Evolutionary conservation across 2,888 invertebrate genomes (phyloP).

Genomic region (Neocrepidodera transversa): DNA sequence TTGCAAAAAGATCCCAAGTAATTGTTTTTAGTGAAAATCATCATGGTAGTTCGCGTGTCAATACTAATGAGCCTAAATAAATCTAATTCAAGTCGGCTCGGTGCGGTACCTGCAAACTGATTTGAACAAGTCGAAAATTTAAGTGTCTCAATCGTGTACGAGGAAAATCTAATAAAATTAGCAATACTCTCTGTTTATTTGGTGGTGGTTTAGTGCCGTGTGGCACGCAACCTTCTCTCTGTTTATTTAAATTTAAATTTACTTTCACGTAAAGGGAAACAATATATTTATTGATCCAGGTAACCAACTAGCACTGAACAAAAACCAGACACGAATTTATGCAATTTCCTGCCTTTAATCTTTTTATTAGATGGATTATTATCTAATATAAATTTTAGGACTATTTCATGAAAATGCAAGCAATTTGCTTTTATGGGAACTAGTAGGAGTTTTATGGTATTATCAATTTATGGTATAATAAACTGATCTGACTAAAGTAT

Average conservation of each 20-base stretch:
- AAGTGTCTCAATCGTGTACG: constrained; percentile 46
- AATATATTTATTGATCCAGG: constrained; percentile 34
- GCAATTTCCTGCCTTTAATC: constrained; percentile 21
- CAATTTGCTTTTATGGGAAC: too few relatives aligned
- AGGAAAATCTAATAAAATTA: constrained; percentile 49
- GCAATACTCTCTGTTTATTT: constrained; percentile 44
- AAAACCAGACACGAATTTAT: constrained; percentile 21
- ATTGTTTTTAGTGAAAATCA: constrained; percentile 7
- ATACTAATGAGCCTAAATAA: constrained; percentile 41
- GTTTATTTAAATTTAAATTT: constrained; percentile 47
- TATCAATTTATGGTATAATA: too few relatives aligned
- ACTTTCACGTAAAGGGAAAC: constrained; percentile 33
- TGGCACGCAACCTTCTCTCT: constrained; percentile 42
- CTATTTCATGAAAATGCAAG: background rate
- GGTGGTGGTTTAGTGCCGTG: constrained; percentile 38
- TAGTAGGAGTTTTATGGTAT: too few relatives aligned
- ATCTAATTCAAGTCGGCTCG: constrained; percentile 43
- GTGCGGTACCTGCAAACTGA: constrained; percentile 38
- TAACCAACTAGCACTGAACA: constrained; percentile 3
- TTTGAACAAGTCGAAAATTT: constrained; percentile 44
- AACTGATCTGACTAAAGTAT: too few relatives aligned
- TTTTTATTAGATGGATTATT: constrained; percentile 14
- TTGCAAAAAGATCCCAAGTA: too few relatives aligned
- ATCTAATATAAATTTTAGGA: background rate
- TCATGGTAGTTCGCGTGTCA: constrained; percentile 38